Percentiles rank a stretch among this genome's conserved stretches.
Conservation (phyloP, 2,888 invertebrate genomes). For the Pseudococcus jackbeardsleyi region DNA sequence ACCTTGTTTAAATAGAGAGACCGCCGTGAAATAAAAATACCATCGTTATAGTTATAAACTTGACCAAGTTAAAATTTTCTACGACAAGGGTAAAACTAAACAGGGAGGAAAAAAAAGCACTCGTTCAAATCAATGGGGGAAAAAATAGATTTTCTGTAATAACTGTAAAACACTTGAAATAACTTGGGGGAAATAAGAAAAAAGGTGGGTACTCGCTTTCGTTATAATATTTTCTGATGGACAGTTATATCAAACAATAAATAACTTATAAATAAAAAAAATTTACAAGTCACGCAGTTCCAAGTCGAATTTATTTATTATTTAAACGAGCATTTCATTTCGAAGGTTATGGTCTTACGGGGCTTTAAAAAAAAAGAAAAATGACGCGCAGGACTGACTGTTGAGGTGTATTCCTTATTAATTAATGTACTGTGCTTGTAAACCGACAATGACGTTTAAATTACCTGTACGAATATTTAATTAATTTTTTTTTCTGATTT, state of each 20-base stretch:
- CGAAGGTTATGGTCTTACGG: constrained; percentile 15
- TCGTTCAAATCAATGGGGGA: neutral
- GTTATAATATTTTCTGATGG: neutral
- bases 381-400: no score
- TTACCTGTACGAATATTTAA: neutral
- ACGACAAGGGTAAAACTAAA: neutral
- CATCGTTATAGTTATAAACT: neutral
- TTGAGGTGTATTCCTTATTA: neutral
- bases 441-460: neutral
- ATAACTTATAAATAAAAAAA: constrained; percentile 9
- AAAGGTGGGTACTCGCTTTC: neutral
- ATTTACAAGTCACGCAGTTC: constrained; percentile 36
- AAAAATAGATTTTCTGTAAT: neutral
- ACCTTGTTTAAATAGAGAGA: neutral
- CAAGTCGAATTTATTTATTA: constrained; percentile 14
- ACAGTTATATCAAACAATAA: constrained; percentile 40
- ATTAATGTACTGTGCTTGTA: neutral
- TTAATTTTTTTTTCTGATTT: constrained; percentile 14
- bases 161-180: neutral
- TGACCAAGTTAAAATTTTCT: constrained; percentile 9
- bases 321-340: constrained; percentile 26
- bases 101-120: neutral
- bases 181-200: neutral
- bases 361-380: neutral
- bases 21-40: neutral